Evolutionary conservation across 1,140 invertebrate species (phyloP), one percentile per base, ranked within the genome.

Genomic region (Eubasilissa regina): DNA sequence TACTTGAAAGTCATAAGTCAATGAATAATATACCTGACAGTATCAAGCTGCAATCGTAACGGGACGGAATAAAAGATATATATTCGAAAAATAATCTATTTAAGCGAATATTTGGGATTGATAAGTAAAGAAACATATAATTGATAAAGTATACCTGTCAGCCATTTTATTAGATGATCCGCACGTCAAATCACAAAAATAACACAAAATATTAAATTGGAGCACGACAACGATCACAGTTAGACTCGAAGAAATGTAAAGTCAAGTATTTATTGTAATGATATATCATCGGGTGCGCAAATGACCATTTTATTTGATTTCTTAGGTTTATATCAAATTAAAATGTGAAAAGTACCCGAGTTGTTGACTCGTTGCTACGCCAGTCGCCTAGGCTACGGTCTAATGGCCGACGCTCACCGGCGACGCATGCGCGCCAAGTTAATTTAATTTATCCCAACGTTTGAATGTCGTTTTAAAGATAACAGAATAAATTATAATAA

Each of bases 341-440:
- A 68, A 68, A 68, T 15, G 64, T 55, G 25, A 45, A 68, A 58
- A 35, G 64, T 55, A 68, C 62, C 47, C 56, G 56, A 74, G 80
- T 83, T 83, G 81, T 83, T 83, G 81, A 78, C 75, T 73, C 78
- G 81, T 83, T 83, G 81, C 81, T 83, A 82, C 78, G 81, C 81
- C 79, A 80, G 81, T 80, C 78, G 81, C 78, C 81, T 78, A 55
- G 78, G 78, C 81, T 83, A 80, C 79, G 75, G 60, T 53, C 43
- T 73, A 73, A 73, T 72, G 47, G 76, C 55, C 75, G 76, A 74
- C 78, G 73, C 70, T 35, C 45, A 21, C 48, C 70, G 64, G 74
- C 51, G 19, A 72, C 79, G 79, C 79, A 78, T 78, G 80, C 80
- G 80, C 80, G 75, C 75, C 43, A 62, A 76, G 35, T 76, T 35